phyloP scores from a whole-genome alignment of 92 coral and sea anemone species.

The Bergia sp. region DNA sequence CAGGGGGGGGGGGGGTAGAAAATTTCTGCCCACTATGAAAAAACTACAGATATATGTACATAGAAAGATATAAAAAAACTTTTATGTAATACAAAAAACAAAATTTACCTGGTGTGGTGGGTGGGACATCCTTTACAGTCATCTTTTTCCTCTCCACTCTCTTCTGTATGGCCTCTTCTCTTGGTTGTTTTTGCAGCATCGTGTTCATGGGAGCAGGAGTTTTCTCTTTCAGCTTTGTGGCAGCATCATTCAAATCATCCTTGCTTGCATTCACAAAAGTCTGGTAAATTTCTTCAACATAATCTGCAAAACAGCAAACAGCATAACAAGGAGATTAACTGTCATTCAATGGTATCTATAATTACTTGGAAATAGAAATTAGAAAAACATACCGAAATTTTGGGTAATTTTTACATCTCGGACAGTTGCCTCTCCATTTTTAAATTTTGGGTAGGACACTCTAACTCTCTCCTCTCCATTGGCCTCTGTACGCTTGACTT shows the following conservation, averaged over 20 bases:
- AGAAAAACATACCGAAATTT: neutral
- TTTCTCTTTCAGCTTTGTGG: slow-evolving; percentile 39
- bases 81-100: no score
- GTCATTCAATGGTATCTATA: neutral
- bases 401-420: neutral
- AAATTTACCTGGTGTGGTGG: slow-evolving; percentile 46
- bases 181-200: slow-evolving; percentile 58
- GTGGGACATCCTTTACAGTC: slow-evolving; percentile 59
- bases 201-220: slow-evolving; percentile 66
- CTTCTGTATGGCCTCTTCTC: slow-evolving; percentile 50
- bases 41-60: no score
- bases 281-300: slow-evolving; percentile 56
- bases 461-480: neutral
- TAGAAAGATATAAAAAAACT: no score
- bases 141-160: slow-evolving; percentile 42
- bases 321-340: no score
- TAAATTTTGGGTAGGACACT: neutral
- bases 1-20: no score
- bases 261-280: slow-evolving; percentile 47
- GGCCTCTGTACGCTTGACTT: no score
- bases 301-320: slow-evolving; percentile 10
- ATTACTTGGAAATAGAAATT: neutral
- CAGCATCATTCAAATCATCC: slow-evolving; percentile 40
- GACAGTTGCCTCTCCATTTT: neutral
- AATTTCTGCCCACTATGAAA: no score